Conservation (phyloP, 2,113 vertebrate genomes). For the Notarius quadriscutis region DNA sequence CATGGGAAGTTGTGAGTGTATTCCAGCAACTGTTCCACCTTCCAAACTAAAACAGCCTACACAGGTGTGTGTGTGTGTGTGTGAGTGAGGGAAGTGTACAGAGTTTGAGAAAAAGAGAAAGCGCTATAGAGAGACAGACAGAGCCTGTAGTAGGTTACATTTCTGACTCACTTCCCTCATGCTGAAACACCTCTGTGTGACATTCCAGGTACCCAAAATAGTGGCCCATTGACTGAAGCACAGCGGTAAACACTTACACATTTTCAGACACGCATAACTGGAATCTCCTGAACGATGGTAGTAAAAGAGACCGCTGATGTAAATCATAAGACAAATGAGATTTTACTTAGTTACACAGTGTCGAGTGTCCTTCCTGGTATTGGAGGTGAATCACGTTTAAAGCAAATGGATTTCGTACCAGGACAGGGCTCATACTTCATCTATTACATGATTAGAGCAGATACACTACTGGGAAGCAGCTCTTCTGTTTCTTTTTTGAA, state of each 20-base stretch:
- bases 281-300: not conserved
- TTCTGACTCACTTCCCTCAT: conserved; percentile 52
- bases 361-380: not conserved
- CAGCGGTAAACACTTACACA: not conserved
- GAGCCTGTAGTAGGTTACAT: not conserved
- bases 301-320: not conserved
- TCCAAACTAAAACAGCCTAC: not conserved
- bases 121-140: conserved; percentile 18
- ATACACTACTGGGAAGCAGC: not conserved
- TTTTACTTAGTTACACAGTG: not conserved
- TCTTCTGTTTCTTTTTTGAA: not conserved
- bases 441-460: not conserved
- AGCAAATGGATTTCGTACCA: not conserved
- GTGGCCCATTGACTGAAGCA: not conserved
- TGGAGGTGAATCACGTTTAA: not conserved
- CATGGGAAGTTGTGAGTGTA: not conserved
- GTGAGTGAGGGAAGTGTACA: not conserved
- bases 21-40: conserved; percentile 20
- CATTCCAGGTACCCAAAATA: conserved; percentile 44
- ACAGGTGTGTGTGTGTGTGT: not conserved
- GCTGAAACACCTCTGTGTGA: conserved; percentile 57
- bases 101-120: not conserved
- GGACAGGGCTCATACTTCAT: not conserved
- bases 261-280: not conserved
- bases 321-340: not conserved